phyloP scores from a whole-genome alignment of 2,113 vertebrate genomes.

The Tapirus terrestris region DNA sequence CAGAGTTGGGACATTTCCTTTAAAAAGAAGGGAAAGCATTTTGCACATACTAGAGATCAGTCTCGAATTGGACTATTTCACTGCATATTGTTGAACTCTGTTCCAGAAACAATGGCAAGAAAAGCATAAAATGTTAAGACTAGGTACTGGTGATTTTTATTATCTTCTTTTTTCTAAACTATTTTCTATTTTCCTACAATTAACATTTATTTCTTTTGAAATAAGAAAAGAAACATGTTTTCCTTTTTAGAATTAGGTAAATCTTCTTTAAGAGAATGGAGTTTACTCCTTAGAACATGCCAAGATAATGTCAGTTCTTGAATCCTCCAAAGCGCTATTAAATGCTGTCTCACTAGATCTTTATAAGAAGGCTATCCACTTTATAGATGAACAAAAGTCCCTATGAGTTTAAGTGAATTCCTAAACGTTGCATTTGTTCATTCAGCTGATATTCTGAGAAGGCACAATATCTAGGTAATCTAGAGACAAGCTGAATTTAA shows the following conservation, averaged over 20 bases:
- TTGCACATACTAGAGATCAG: background rate
- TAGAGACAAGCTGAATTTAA: background rate
- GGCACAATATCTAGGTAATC: background rate
- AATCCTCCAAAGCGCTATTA: conserved; percentile 15
- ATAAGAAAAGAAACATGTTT: background rate
- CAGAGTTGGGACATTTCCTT: background rate
- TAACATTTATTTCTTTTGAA: background rate
- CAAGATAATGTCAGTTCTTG: background rate
- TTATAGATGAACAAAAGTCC: background rate
- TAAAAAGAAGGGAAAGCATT: background rate
- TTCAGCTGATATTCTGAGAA: background rate
- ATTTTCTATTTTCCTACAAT: background rate
- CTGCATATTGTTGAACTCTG: background rate
- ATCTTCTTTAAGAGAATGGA: background rate
- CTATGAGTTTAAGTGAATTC: background rate
- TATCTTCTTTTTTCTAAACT: background rate
- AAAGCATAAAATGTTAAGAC: background rate
- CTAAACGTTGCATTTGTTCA: conserved; percentile 5
- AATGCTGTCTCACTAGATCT: background rate
- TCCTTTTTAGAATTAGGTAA: background rate
- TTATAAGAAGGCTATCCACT: background rate
- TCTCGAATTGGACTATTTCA: background rate
- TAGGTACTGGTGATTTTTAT: background rate
- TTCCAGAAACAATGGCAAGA: background rate
- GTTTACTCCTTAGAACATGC: background rate